Evolutionary conservation across 2,888 invertebrate genomes (phyloP).

Genomic region (Anoplius nigerrimus): DNA sequence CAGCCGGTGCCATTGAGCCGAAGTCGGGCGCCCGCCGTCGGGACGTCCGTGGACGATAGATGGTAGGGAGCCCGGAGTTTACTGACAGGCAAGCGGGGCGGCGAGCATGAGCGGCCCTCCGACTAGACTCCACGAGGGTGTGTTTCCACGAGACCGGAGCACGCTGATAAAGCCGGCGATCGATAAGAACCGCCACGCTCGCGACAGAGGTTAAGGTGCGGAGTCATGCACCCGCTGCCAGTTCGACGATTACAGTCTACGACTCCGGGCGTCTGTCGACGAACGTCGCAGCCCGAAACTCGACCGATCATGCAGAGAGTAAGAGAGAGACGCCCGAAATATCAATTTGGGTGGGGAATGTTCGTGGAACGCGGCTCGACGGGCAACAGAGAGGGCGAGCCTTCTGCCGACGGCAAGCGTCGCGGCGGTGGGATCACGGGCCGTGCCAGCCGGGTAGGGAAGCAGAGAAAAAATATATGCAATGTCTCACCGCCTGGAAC

Average conservation of each 20-base stretch:
- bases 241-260: too few relatives aligned
- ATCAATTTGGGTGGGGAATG: neutral
- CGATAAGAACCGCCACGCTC: slow-evolving; percentile 48
- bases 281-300: neutral
- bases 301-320: too few relatives aligned
- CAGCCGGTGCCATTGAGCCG: neutral
- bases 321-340: neutral
- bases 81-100: slow-evolving; percentile 39
- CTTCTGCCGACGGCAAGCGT: too few relatives aligned
- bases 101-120: too few relatives aligned
- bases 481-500: slow-evolving; percentile 68
- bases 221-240: neutral
- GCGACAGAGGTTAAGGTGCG: slow-evolving; percentile 28
- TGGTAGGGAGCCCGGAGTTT: too few relatives aligned
- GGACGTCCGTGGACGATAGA: neutral
- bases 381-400: neutral
- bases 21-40: neutral
- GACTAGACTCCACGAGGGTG: slow-evolving; percentile 51
- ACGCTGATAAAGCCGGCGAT: slow-evolving; percentile 58
- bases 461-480: slow-evolving; percentile 4
- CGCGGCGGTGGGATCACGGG: neutral
- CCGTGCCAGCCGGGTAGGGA: neutral
- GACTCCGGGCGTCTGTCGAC: neutral
- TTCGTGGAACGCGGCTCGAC: too few relatives aligned
- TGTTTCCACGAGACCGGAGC: slow-evolving; percentile 43